These are phyloP conservation scores for Mormyrus hasselquistii DNA, from an alignment of 2,797 vertebrate species.

Conservation along the genomic window DNA sequence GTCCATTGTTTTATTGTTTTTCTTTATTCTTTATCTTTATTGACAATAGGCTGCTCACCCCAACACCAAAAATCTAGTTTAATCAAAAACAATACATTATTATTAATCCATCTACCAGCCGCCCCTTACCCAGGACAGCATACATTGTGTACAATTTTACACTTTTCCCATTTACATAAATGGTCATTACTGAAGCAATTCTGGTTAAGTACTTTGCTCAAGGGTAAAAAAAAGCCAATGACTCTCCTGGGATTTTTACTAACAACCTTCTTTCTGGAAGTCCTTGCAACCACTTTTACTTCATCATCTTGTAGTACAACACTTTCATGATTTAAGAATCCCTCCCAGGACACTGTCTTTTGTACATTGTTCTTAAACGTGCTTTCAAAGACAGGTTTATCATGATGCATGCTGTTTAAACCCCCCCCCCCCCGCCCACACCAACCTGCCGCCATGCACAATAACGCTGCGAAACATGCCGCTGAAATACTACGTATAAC, in stretches of 20 bases:
- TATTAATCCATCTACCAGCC: background rate
- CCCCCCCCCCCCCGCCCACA: constrained; percentile 25
- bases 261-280: constrained; percentile 8
- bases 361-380: constrained; percentile 28
- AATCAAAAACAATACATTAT: background rate
- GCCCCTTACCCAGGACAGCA: background rate
- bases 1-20: background rate
- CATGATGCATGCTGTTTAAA: constrained; percentile 23
- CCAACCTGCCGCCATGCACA: constrained; percentile 4
- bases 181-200: constrained; percentile 15
- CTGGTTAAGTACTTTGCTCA: constrained; percentile 9
- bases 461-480: constrained; percentile 24
- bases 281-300: constrained; percentile 1
- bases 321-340: constrained; percentile 8
- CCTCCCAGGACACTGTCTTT: constrained; percentile 1
- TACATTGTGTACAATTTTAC: background rate
- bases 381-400: constrained; percentile 23
- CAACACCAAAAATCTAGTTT: background rate
- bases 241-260: constrained; percentile 5
- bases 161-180: constrained; percentile 19
- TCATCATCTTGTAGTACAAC: background rate
- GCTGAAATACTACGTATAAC: constrained; percentile 23
- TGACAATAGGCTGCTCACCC: background rate
- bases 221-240: constrained; percentile 11
- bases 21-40: background rate